Conservation (phyloP, 2,113 vertebrate species). For the Naja naja region DNA sequence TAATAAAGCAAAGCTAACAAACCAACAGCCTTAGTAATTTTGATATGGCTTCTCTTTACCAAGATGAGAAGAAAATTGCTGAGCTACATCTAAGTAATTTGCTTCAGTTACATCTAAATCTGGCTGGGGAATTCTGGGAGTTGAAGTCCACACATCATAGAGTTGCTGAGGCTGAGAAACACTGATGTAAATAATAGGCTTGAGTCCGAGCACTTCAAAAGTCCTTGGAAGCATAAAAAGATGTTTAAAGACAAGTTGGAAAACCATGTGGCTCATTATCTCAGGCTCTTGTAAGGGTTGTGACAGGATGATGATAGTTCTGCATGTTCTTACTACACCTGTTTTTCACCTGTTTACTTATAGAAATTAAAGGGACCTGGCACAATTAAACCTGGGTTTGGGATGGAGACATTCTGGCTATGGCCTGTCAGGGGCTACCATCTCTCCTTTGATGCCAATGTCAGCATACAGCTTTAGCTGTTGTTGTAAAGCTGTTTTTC, state of each 20-base stretch:
- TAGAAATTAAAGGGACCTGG: neutral
- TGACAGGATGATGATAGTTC: neutral
- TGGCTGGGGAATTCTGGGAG: neutral
- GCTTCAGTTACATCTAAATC: neutral
- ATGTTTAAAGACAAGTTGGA: neutral
- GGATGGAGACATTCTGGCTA: conserved; percentile 1
- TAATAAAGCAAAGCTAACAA: rapidly evolving
- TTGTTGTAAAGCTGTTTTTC: neutral
- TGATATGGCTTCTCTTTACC: neutral
- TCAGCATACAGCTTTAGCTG: neutral
- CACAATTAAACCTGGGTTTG: rapidly evolving
- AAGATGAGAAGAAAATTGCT: neutral
- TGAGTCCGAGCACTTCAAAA: conserved; percentile 2
- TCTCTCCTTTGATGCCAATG: neutral
- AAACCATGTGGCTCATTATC: neutral
- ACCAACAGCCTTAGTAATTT: neutral
- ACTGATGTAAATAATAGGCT: neutral
- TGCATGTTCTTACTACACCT: conserved; percentile 4
- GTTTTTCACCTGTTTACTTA: neutral
- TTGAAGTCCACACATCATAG: neutral
- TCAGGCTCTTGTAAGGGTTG: neutral
- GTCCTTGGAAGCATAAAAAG: neutral
- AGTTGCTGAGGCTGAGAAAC: neutral
- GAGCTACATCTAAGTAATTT: neutral
- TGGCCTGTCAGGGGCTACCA: neutral